These are phyloP conservation scores for Drosophila baimaii DNA, from an alignment of 1,140 invertebrate species.

Conservation along the genomic window DNA sequence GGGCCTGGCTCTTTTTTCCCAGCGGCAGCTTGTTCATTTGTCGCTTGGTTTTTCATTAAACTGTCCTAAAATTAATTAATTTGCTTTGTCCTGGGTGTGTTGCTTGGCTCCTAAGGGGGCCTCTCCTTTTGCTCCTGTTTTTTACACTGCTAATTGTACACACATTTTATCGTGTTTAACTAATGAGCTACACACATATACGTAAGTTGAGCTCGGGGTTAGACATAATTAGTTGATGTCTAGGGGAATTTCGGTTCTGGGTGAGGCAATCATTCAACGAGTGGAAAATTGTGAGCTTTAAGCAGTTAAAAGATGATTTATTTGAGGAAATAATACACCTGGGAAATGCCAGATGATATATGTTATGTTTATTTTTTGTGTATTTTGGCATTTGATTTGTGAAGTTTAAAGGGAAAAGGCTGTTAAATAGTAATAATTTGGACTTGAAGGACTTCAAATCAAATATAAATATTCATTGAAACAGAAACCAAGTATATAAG, in stretches of 20 bases:
- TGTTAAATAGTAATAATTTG: background rate
- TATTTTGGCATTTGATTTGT: background rate
- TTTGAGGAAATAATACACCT: background rate
- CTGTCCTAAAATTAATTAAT: slow-evolving; percentile 68
- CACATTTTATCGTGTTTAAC: slow-evolving; percentile 60
- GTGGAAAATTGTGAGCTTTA: background rate
- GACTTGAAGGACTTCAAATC: no score
- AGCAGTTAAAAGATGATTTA: background rate
- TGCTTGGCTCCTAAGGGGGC: slow-evolving; percentile 15
- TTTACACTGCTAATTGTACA: slow-evolving; percentile 51
- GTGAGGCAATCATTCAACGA: slow-evolving; percentile 11
- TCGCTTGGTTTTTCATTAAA: slow-evolving; percentile 76
- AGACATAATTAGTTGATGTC: slow-evolving; percentile 22
- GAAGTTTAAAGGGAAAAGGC: background rate
- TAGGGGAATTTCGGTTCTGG: background rate
- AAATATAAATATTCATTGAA: background rate
- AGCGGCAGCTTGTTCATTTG: slow-evolving; percentile 40
- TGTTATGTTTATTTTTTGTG: background rate
- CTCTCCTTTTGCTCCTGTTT: slow-evolving; percentile 4
- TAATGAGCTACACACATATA: slow-evolving; percentile 48
- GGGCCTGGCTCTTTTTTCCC: slow-evolving; percentile 12
- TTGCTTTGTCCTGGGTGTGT: slow-evolving; percentile 42
- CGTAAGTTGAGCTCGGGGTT: slow-evolving; percentile 18
- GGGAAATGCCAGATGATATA: no score
- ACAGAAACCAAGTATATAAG: background rate